Base-by-base conservation (phyloP, 2,888 invertebrate species). In the Rhagonycha lutea region DNA sequence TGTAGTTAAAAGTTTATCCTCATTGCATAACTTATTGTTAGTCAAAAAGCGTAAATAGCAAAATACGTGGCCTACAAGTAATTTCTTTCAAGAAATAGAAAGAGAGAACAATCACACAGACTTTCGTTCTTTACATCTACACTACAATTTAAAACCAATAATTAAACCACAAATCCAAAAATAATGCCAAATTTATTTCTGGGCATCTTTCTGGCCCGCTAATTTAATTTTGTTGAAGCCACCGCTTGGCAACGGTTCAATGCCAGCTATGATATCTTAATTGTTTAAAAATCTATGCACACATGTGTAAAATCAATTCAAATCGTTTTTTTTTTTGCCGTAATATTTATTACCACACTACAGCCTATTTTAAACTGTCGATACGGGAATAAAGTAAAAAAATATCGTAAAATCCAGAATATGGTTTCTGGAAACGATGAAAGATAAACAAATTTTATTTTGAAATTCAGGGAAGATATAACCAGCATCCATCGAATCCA, bases 151-250 rank as follows among this genome's bases (percentile, higher is more conserved):
- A 65, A 65, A 65, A 65, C 63, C 63, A 65, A 65, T 47, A 47
- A 47, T 65, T 65, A 65, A 65, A 65, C n/a, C 26, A 24, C 63
- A 24, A 24, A 65, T 65, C 63, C 63, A 26, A 65, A 65, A 65
- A 65, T 65, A 65, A 65, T 65, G 23, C 26, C n/a, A 24, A 26
- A 65, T 62, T 70, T 70, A 70, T 70, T 70, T 70, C 29, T 70
- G 62, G 62, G 61, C 61, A 61, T 70, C 14, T 70, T 62, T 62
- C 63, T 70, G 24, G 70, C 61, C 61, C 18, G 26, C 61, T 62
- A 70, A 70, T 70, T 70, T 70, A 28, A 60, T 18, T 69, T 62
- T 29, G 61, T 70, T 28, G 14, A 70, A 61, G 61, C 70, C 14
- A 61, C 18, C 14, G 61, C 28, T 28, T 68, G 68, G 69, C 69